Conservation (phyloP, 2,113 vertebrate species). For the Poeciliopsis retropinna region DNA sequence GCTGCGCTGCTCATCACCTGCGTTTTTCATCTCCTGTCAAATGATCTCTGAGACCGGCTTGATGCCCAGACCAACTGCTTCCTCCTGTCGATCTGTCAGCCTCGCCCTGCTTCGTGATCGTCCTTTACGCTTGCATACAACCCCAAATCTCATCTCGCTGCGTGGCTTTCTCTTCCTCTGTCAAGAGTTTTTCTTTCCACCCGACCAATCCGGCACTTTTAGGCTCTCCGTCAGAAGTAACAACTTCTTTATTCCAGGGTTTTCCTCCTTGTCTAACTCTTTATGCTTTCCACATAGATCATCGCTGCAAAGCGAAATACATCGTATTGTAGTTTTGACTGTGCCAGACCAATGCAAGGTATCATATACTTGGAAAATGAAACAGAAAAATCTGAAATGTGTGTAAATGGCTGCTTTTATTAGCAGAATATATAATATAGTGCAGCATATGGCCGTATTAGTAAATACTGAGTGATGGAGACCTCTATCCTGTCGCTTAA, state of each 20-base stretch:
- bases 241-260: not conserved
- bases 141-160: slow-evolving; percentile 1
- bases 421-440: not conserved
- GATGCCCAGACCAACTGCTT: slow-evolving; percentile 63
- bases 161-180: slow-evolving; percentile 3
- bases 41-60: slow-evolving; percentile 69
- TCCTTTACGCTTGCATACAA: slow-evolving; percentile 31
- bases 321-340: not conserved
- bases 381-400: not conserved
- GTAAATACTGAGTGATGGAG: not conserved
- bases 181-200: slow-evolving; percentile 4
- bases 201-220: slow-evolving; percentile 1
- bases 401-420: not conserved
- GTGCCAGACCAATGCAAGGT: not conserved
- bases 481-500: no score
- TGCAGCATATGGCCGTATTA: not conserved
- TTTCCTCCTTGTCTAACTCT: not conserved
- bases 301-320: not conserved
- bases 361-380: not conserved
- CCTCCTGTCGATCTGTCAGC: slow-evolving; percentile 46
- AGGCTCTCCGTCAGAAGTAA: not conserved
- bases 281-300: not conserved
- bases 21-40: slow-evolving; percentile 72
- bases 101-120: slow-evolving; percentile 42
- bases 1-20: slow-evolving; percentile 59